These are phyloP conservation scores for Tinea pellionella DNA, from an alignment of 2,888 invertebrate genomes.

Conservation along the genomic window DNA sequence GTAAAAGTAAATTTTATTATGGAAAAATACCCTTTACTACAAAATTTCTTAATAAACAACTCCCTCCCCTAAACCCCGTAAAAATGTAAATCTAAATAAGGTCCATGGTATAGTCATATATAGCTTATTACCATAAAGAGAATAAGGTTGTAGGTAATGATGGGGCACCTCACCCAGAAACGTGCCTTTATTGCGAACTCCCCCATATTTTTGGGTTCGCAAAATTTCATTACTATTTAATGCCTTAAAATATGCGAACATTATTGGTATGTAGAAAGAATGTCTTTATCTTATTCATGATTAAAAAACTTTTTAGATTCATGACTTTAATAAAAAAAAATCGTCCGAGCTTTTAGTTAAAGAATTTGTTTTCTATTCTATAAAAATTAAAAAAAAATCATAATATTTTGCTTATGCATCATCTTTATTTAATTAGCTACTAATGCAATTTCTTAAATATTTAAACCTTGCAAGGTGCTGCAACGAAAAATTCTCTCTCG, in stretches of 20 bases:
- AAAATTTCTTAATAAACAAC: not conserved
- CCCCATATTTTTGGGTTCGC: not conserved
- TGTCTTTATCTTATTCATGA: not conserved
- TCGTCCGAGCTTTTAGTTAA: no score
- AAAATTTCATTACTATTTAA: not conserved
- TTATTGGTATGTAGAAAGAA: not conserved
- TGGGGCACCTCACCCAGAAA: not conserved
- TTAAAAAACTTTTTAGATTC: not conserved
- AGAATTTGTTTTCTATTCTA: no score
- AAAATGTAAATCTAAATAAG: constrained; percentile 2
- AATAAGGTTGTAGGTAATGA: not conserved
- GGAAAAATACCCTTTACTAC: not conserved
- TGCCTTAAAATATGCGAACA: not conserved
- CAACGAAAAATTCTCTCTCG: not conserved
- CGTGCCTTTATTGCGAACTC: not conserved
- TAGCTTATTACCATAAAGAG: not conserved
- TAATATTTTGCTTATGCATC: no score
- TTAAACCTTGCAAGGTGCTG: not conserved
- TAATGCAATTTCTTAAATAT: no score
- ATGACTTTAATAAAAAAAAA: not conserved
- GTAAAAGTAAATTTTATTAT: not conserved
- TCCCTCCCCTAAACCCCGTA: not conserved
- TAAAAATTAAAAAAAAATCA: no score
- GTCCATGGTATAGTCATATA: not conserved
- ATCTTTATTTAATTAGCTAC: no score